phyloP scores from a whole-genome alignment of 2,797 vertebrate genomes.

The Euphonia xanthogaster region DNA sequence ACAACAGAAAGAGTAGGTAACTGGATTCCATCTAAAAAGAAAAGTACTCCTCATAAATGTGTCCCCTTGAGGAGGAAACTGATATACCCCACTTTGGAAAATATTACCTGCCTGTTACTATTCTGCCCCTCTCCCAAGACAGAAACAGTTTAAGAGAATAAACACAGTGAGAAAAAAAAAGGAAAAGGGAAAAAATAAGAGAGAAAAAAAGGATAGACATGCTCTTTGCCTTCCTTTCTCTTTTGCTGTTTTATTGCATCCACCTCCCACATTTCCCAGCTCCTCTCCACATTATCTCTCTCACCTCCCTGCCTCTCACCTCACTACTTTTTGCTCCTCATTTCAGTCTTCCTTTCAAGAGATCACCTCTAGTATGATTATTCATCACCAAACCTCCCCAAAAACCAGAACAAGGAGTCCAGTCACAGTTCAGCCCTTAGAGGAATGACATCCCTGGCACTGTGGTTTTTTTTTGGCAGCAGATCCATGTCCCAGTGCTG shows the following conservation, averaged over 20 bases:
- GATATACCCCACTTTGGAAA: not conserved
- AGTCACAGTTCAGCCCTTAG: not conserved
- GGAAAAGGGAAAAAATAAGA: not conserved
- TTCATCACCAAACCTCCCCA: not conserved
- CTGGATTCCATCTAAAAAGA: not conserved
- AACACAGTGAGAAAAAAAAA: accelerated
- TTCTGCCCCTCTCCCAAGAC: not conserved
- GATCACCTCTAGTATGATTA: not conserved
- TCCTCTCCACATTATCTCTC: not conserved
- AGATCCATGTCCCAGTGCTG: not conserved
- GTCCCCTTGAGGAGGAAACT: not conserved
- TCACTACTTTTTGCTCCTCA: not conserved
- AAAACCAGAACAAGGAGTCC: not conserved
- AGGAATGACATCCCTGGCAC: not conserved
- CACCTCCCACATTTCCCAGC: not conserved
- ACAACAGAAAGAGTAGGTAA: not conserved
- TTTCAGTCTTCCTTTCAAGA: not conserved
- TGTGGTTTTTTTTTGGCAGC: not conserved
- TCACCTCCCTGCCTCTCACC: not conserved
- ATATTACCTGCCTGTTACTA: not conserved
- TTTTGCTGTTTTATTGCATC: not conserved
- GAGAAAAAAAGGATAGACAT: accelerated
- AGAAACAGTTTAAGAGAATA: not conserved
- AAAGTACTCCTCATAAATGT: not conserved
- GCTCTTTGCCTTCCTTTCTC: not conserved